Base-by-base conservation (phyloP, 2,888 invertebrate genomes). In the Polia nebulosa region DNA sequence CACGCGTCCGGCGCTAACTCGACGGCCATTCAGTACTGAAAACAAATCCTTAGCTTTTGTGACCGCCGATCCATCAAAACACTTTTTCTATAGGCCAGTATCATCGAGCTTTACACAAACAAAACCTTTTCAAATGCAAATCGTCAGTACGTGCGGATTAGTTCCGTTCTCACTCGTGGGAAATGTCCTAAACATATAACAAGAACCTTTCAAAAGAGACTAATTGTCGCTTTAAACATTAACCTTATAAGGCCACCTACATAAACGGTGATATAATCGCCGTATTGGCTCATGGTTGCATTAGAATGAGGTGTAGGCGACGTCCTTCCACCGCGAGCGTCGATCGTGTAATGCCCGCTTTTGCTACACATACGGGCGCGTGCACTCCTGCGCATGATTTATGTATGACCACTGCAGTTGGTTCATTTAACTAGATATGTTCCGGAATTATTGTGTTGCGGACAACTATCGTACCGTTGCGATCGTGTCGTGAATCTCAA, bases 191-290 rank as follows among this genome's bases (percentile, higher is more conserved):
- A 82, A 83, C 73, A 55, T 65, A 77, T 64, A 76, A 73, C 78
- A 76, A 76, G 70, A 74, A 72, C 72, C 64, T 77, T 80, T 81
- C 76, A 71, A 78, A 80, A 76, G 57, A 66, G 74, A 80, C 77
- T 82, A 83, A 83, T 81, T 84, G 76, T 82, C 59, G 89, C 91
- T 92, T 91, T 89, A 87, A 92, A 92, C 93, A 94, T 95, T 94
- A 94, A 93, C 94, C 94, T 95, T 94, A 94, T 95, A 95, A 91
- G 94, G 95, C 94, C 93, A 93, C 95, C 94, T 94, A 95, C 95
- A 92, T 92, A 90, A 90, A 88, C 91, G 93, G 92, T 94, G 94
- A 94, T 94, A 94, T 94, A 95, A 94, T 93, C 93, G 88, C 79
- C 80, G 88, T 90, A 90, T 91, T 91, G 91, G 91, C 89, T 92